A percentile compares a stretch with the other conserved stretches of the same genome.
Evolutionary conservation across 1,140 invertebrate genomes (phyloP).

Genomic region (Drosophila jambulina): DNA sequence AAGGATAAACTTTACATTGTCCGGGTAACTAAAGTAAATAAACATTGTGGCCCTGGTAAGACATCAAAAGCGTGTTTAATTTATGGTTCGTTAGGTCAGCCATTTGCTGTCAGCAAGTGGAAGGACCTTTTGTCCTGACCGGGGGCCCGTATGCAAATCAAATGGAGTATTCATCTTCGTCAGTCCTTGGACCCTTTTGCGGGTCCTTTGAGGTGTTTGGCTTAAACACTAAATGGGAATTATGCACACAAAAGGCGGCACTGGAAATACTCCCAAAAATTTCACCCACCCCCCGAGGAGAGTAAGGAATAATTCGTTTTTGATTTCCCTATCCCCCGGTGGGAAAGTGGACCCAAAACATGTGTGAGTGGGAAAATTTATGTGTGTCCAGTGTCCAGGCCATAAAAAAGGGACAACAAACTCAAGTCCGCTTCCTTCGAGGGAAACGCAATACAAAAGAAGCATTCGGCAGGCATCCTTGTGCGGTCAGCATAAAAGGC

Average conservation of each 20-base stretch:
- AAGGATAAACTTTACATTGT: conserved; percentile 74
- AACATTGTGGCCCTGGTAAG: conserved; percentile 65
- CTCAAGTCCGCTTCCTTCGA: conserved; percentile 18
- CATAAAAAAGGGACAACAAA: conserved; percentile 63
- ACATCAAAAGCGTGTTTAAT: conserved; percentile 82
- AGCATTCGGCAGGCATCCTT: conserved; percentile 49
- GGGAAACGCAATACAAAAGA: conserved; percentile 51
- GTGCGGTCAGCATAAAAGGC: conserved; percentile 72
- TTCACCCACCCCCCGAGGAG: conserved; percentile 15
- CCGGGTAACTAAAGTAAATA: conserved; percentile 66
- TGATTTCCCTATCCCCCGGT: conserved; percentile 38
- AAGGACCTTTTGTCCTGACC: conserved; percentile 53
- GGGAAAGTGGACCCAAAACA: conserved; percentile 61
- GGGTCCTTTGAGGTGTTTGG: conserved; percentile 66
- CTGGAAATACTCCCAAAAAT: conserved; percentile 22
- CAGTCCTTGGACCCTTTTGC: conserved; percentile 50
- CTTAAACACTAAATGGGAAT: conserved; percentile 69
- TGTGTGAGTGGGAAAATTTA: conserved; percentile 54
- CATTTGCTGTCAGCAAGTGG: conserved; percentile 53
- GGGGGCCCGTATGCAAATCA: conserved; percentile 71
- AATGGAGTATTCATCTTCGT: conserved; percentile 79
- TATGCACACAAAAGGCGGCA: conserved; percentile 60
- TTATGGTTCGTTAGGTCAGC: conserved; percentile 84
- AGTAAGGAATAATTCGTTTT: conserved; percentile 66
- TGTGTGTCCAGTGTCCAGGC: conserved; percentile 44